A percentile compares a stretch with the other conserved stretches of the same genome.
Conservation (phyloP, 2,113 vertebrate species). For the Dendrocopos noguchii region DNA sequence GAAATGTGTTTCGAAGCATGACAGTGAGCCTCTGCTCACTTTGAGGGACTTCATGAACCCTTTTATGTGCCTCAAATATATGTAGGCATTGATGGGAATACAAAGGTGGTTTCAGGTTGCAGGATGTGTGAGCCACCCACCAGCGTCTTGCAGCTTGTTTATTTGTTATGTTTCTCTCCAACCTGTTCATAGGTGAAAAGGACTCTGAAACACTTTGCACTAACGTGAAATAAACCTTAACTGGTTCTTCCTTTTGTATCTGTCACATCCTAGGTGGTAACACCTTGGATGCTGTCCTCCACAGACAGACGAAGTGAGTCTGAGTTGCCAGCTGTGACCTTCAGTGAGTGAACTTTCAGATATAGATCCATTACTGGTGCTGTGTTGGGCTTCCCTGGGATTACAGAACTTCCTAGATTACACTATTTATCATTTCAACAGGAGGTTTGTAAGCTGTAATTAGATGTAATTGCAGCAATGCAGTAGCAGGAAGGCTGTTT, state of each 20-base stretch:
- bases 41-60: neutral
- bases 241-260: neutral
- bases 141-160: neutral
- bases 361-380: rapidly evolving
- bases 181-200: neutral
- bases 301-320: neutral
- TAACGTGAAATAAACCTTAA: neutral
- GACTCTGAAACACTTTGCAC: neutral
- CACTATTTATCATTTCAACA: neutral
- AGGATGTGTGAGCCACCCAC: neutral
- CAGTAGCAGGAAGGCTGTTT: neutral
- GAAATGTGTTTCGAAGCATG: neutral
- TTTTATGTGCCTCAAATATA: neutral
- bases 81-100: neutral
- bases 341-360: neutral
- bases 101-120: neutral
- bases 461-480: neutral
- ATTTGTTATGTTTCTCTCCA: neutral
- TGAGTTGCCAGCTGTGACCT: neutral
- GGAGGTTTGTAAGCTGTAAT: neutral
- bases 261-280: neutral
- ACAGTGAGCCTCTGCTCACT: neutral
- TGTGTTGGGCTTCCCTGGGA: neutral
- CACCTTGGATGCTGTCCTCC: neutral
- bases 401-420: neutral